These are phyloP conservation scores for Hypsibius dujardini DNA, from an alignment of 1,140 invertebrate species.

Conservation along the genomic window DNA sequence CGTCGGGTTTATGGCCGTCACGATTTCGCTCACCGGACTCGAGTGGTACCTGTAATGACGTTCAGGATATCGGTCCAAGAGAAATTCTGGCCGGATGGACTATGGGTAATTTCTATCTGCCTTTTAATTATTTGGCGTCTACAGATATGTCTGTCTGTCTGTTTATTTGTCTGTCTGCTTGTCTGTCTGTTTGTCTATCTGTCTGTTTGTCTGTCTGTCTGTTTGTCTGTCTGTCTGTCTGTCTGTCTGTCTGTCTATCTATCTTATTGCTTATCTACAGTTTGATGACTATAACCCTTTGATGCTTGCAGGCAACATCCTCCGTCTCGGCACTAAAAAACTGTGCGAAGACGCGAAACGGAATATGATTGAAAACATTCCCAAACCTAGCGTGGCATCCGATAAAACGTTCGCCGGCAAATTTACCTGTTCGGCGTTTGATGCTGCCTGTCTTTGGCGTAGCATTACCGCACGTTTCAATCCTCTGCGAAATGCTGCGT, in stretches of 20 bases:
- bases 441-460: not conserved
- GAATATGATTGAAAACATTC: not conserved
- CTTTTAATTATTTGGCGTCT: too few species aligned
- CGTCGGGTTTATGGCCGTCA: too few species aligned
- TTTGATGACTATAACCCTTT: too few species aligned
- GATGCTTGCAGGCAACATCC: not conserved
- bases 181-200: too few species aligned
- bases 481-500: not conserved
- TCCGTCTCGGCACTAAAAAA: not conserved
- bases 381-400: too few species aligned
- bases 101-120: not conserved
- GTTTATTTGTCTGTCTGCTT: too few species aligned
- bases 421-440: not conserved
- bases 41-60: not conserved
- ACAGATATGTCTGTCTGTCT: too few species aligned
- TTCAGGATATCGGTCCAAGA: not conserved
- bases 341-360: not conserved
- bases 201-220: too few species aligned
- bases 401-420: not conserved
- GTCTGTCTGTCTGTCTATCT: too few species aligned
- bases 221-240: too few species aligned
- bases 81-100: not conserved
- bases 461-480: not conserved
- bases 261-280: too few species aligned
- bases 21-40: not conserved